Evolutionary conservation across 2,113 vertebrate genomes (phyloP).

Genomic region (Thunnus maccoyii): DNA sequence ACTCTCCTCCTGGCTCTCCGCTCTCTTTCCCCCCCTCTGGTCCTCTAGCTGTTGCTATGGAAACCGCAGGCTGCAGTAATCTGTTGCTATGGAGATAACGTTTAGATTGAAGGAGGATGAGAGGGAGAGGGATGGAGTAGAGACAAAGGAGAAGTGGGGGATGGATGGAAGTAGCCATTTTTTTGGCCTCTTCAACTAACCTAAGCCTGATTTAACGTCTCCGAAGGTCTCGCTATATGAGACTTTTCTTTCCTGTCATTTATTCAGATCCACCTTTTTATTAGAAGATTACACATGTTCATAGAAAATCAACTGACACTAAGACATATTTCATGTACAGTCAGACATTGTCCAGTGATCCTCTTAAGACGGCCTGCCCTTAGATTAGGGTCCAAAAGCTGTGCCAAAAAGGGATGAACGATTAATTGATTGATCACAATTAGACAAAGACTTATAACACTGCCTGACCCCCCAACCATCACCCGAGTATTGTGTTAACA

Average conservation of each 20-base stretch:
- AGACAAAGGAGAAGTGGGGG: conserved; percentile 70
- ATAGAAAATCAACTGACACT: neutral
- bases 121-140: conserved; percentile 66
- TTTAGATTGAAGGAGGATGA: conserved; percentile 80
- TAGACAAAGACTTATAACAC: no score
- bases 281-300: neutral
- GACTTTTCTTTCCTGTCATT: neutral
- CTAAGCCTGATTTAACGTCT: conserved; percentile 8
- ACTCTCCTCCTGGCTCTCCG: conserved; percentile 65
- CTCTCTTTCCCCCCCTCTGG: conserved; percentile 37
- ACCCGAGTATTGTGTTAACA: no score
- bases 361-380: no score
- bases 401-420: no score
- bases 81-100: conserved; percentile 84
- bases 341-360: no score
- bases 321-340: neutral
- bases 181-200: conserved; percentile 49
- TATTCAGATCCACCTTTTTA: neutral
- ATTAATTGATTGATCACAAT: no score
- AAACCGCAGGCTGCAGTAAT: conserved; percentile 85
- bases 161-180: conserved; percentile 64
- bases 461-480: no score
- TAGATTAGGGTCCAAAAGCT: no score
- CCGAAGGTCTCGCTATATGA: neutral
- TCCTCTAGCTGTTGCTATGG: conserved; percentile 82